Evolutionary conservation across 1,140 invertebrate genomes (phyloP).

Genomic region (Cydia splendana): DNA sequence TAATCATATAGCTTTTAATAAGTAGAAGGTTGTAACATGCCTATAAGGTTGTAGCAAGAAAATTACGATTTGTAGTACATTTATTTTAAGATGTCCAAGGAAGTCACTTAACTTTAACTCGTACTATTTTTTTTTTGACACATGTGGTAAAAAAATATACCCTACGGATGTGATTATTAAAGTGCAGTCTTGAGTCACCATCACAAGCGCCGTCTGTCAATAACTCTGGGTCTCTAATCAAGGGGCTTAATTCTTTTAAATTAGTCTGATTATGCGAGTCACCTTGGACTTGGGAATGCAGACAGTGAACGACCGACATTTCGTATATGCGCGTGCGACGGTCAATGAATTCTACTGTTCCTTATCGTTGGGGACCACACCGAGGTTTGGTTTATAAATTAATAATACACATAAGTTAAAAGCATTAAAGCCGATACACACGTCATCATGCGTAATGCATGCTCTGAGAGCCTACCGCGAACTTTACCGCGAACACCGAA

Average conservation of each 20-base stretch:
- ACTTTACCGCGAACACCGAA: too few species aligned
- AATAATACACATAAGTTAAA: not conserved
- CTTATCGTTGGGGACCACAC: slow-evolving; percentile 16
- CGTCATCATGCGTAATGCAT: too few species aligned
- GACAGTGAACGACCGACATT: slow-evolving; percentile 56
- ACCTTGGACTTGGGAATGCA: slow-evolving; percentile 52
- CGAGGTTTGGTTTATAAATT: not conserved
- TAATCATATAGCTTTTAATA: too few species aligned
- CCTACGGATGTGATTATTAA: slow-evolving; percentile 35
- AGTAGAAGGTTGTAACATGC: too few species aligned
- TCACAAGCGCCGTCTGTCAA: slow-evolving; percentile 13
- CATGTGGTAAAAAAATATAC: slow-evolving; percentile 46
- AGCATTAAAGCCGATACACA: too few species aligned
- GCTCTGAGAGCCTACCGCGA: too few species aligned
- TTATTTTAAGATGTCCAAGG: too few species aligned
- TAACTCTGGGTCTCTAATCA: slow-evolving; percentile 20
- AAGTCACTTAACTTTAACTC: too few species aligned
- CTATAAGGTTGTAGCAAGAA: too few species aligned
- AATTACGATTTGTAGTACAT: too few species aligned
- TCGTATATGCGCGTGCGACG: slow-evolving; percentile 35
- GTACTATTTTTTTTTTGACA: slow-evolving; percentile 40
- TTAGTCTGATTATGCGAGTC: slow-evolving; percentile 44
- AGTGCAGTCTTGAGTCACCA: not conserved
- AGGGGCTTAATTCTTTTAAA: slow-evolving; percentile 32
- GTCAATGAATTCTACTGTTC: slow-evolving; percentile 34